phyloP scores from a whole-genome alignment of 1,140 invertebrate species.

The Diachasmimorpha longicaudata region DNA sequence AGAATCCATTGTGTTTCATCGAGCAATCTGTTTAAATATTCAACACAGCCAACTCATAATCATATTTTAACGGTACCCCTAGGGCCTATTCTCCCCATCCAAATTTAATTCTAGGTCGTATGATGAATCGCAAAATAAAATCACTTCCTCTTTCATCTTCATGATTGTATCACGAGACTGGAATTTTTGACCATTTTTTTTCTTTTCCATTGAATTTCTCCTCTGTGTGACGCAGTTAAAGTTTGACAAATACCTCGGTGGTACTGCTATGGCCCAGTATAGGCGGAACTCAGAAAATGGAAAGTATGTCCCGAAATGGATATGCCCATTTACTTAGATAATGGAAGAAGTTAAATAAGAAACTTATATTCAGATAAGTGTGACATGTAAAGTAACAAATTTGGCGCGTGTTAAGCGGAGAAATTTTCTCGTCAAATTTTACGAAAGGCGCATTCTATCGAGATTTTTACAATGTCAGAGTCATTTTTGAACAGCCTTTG shows the following conservation, averaged over 20 bases:
- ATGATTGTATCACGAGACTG: conserved; percentile 11
- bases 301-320: conserved; percentile 45
- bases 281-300: conserved; percentile 38
- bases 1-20: conserved; percentile 48
- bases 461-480: background rate
- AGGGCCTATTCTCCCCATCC: background rate
- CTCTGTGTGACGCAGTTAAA: background rate
- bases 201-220: background rate
- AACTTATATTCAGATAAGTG: conserved; percentile 20
- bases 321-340: conserved; percentile 31
- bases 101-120: conserved; percentile 12
- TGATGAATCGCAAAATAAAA: background rate
- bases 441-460: background rate
- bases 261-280: background rate
- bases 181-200: background rate
- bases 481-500: background rate
- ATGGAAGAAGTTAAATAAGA: conserved; percentile 36
- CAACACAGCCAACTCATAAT: conserved; percentile 40
- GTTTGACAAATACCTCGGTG: background rate
- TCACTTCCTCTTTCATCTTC: conserved; percentile 8
- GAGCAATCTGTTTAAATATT: conserved; percentile 59
- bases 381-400: conserved; percentile 33
- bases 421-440: conserved; percentile 33
- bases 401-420: conserved; percentile 50
- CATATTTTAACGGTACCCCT: conserved; percentile 7